Evolutionary conservation across 1,140 invertebrate species (phyloP).

Genomic region (Drosophila saltans): DNA sequence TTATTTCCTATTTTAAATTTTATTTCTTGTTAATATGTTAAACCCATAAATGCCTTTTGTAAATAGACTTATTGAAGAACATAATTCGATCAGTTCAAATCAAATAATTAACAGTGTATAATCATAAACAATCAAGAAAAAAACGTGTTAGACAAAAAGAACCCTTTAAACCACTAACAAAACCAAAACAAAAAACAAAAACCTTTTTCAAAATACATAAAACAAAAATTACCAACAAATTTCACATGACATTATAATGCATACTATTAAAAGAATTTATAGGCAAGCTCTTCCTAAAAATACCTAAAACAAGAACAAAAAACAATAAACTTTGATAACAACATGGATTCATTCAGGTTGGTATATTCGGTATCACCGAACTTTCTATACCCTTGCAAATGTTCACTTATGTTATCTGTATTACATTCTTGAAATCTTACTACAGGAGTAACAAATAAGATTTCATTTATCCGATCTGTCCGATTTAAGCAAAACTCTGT

Average conservation of each 20-base stretch:
- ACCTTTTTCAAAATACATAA: constrained; percentile 26
- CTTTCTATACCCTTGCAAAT: not conserved
- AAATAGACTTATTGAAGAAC: constrained; percentile 23
- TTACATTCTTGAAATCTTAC: too few species aligned
- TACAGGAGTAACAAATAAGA: too few species aligned
- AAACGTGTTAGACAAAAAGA: constrained; percentile 1
- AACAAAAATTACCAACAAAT: constrained; percentile 19
- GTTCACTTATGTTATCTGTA: not conserved
- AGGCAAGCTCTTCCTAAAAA: constrained; percentile 68
- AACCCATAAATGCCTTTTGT: constrained; percentile 35
- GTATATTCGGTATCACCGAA: not conserved
- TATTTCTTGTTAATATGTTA: constrained; percentile 53
- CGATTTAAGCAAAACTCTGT: not conserved
- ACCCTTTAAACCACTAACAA: not conserved
- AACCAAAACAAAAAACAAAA: not conserved
- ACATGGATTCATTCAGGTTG: not conserved
- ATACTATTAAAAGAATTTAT: constrained; percentile 67
- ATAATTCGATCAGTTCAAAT: constrained; percentile 45
- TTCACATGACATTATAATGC: constrained; percentile 18
- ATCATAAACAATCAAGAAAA: constrained; percentile 12
- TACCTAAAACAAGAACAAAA: constrained; percentile 45
- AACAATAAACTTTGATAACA: constrained; percentile 48
- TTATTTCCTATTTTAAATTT: constrained; percentile 36
- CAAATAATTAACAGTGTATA: constrained; percentile 17
- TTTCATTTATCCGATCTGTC: not conserved